These are phyloP conservation scores for Stegodyphus dumicola DNA, from an alignment of 1,140 invertebrate species.

Conservation along the genomic window DNA sequence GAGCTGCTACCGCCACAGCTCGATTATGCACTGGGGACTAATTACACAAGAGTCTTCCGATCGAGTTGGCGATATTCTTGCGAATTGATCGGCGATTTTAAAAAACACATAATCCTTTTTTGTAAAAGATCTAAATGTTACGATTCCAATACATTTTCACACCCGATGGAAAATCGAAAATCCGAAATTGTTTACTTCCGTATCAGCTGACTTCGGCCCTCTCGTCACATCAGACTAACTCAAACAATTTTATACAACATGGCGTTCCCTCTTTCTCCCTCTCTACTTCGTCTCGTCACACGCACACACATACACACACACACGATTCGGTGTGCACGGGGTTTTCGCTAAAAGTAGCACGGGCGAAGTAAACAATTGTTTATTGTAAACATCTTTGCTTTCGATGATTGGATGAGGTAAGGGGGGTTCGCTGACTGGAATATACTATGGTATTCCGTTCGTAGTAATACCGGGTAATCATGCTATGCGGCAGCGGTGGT, in stretches of 20 bases:
- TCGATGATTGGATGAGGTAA: conserved; percentile 57
- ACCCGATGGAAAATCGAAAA: conserved; percentile 15
- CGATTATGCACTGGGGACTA: conserved; percentile 59
- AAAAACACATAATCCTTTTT: conserved; percentile 26
- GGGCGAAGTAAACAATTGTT: conserved; percentile 63
- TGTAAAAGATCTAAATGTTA: background rate
- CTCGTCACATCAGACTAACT: conserved; percentile 60
- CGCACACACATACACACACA: conserved; percentile 53
- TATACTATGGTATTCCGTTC: conserved; percentile 2
- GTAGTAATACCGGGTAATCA: background rate
- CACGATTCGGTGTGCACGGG: conserved; percentile 59
- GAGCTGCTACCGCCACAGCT: conserved; percentile 40
- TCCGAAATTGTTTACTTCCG: conserved; percentile 60
- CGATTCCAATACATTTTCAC: background rate
- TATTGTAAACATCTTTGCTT: conserved; percentile 62
- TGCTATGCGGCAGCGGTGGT: conserved; percentile 6
- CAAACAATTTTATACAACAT: conserved; percentile 63
- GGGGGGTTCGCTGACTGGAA: background rate
- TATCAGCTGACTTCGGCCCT: conserved; percentile 59
- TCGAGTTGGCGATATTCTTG: conserved; percentile 57
- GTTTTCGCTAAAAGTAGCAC: conserved; percentile 61
- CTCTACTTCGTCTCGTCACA: conserved; percentile 59
- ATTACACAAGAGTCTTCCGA: conserved; percentile 53
- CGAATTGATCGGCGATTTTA: conserved; percentile 49
- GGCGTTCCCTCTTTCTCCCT: conserved; percentile 58